Percentiles rank a stretch among this genome's conserved stretches.
phyloP scores from a whole-genome alignment of 2,888 invertebrate genomes.

The Cremastobaeus sp. region DNA sequence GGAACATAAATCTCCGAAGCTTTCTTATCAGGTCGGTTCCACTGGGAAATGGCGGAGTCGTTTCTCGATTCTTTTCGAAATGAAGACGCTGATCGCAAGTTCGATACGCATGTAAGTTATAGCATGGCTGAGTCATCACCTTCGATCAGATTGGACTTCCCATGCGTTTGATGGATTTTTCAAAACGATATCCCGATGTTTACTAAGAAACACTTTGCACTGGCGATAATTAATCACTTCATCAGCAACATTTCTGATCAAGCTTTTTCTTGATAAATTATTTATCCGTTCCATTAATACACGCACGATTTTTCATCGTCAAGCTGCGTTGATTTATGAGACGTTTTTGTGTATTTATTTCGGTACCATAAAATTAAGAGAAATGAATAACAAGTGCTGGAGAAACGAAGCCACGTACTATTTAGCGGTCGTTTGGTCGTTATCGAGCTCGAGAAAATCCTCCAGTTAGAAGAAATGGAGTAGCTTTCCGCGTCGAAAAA shows the following conservation, averaged over 20 bases:
- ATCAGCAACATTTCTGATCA: too few species aligned
- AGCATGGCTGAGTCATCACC: slow-evolving; percentile 30
- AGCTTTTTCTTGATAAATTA: too few species aligned
- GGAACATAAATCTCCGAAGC: slow-evolving; percentile 72
- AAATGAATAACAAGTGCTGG: not conserved
- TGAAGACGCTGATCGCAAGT: slow-evolving; percentile 65
- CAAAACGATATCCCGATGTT: too few species aligned
- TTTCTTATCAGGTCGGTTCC: slow-evolving; percentile 71
- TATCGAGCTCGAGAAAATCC: slow-evolving; percentile 68
- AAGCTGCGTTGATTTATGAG: slow-evolving; percentile 10
- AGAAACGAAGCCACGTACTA: slow-evolving; percentile 60
- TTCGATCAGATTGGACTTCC: slow-evolving; percentile 27
- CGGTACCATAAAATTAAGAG: not conserved
- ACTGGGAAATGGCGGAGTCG: slow-evolving; percentile 70
- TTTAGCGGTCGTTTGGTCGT: slow-evolving; percentile 64
- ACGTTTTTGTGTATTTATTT: not conserved
- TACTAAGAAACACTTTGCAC: too few species aligned
- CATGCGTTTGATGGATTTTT: too few species aligned
- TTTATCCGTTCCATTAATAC: too few species aligned
- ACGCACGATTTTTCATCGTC: too few species aligned
- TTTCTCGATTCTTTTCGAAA: slow-evolving; percentile 64
- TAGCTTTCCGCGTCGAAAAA: slow-evolving; percentile 65
- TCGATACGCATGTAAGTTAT: slow-evolving; percentile 54
- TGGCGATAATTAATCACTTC: too few species aligned
- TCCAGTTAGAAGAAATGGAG: slow-evolving; percentile 68